Percentiles rank a stretch among this genome's conserved stretches.
phyloP scores from a whole-genome alignment of 1,140 invertebrate genomes.

The Cydia strobilella region DNA sequence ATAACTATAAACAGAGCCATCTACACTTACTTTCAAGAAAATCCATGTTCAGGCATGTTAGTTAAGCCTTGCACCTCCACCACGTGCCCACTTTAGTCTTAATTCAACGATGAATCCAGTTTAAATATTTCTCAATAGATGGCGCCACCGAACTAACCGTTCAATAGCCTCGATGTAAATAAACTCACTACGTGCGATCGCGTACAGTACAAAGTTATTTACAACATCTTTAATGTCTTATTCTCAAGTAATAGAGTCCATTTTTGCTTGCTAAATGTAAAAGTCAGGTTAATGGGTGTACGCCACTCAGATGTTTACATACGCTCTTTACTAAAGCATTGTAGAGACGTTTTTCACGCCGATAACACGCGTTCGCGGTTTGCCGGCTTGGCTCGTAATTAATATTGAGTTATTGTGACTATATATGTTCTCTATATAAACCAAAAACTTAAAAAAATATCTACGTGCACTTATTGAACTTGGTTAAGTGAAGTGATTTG shows the following conservation, averaged over 20 bases:
- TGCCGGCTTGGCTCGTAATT: neutral
- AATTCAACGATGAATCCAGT: neutral
- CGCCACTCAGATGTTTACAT: constrained; percentile 16
- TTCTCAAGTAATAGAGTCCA: neutral
- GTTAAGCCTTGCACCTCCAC: too few relatives aligned
- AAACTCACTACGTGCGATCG: constrained; percentile 14
- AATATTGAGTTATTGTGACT: neutral
- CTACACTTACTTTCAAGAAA: neutral
- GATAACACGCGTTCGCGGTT: constrained; percentile 5
- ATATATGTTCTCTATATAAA: neutral
- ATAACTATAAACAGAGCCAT: neutral
- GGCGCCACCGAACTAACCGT: neutral
- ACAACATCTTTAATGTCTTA: neutral
- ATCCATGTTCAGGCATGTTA: neutral
- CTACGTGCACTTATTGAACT: neutral
- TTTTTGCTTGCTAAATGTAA: neutral
- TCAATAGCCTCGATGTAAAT: constrained; percentile 31
- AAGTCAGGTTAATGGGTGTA: neutral
- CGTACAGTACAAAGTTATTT: neutral
- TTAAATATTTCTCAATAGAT: neutral
- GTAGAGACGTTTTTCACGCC: constrained; percentile 2
- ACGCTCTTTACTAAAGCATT: constrained; percentile 22
- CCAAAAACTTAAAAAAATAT: neutral
- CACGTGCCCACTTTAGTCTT: neutral
- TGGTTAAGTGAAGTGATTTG: neutral